phyloP scores from a whole-genome alignment of 2,113 vertebrate genomes.

The Globicephala melas region DNA sequence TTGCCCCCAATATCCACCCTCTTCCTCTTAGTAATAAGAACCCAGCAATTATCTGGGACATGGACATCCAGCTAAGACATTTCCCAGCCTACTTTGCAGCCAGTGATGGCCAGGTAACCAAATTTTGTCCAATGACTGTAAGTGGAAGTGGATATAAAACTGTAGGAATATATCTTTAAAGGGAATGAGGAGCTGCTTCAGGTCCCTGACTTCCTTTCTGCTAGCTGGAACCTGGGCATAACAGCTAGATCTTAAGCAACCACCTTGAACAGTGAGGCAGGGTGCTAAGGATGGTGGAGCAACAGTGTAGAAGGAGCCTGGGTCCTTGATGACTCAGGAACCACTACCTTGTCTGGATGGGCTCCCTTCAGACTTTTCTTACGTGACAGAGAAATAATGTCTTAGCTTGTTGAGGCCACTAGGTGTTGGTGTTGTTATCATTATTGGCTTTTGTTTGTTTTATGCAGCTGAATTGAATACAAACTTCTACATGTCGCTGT shows the following conservation, averaged over 20 bases:
- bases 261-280: not conserved
- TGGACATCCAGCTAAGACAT: not conserved
- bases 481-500: not conserved
- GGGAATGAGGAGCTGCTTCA: not conserved
- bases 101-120: not conserved
- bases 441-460: not conserved
- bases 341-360: not conserved
- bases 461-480: not conserved
- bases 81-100: not conserved
- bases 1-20: not conserved
- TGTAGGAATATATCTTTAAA: not conserved
- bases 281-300: not conserved
- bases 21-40: not conserved
- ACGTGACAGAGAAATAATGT: not conserved
- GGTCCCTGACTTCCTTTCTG: not conserved
- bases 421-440: not conserved
- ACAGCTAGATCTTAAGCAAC: not conserved
- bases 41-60: not conserved
- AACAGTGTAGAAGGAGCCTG: not conserved
- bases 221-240: not conserved
- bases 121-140: not conserved
- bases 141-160: not conserved
- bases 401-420: not conserved
- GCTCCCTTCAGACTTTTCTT: not conserved
- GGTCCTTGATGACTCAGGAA: not conserved